Conservation (phyloP, 2,797 vertebrate species). For the Rhinophrynus dorsalis region DNA sequence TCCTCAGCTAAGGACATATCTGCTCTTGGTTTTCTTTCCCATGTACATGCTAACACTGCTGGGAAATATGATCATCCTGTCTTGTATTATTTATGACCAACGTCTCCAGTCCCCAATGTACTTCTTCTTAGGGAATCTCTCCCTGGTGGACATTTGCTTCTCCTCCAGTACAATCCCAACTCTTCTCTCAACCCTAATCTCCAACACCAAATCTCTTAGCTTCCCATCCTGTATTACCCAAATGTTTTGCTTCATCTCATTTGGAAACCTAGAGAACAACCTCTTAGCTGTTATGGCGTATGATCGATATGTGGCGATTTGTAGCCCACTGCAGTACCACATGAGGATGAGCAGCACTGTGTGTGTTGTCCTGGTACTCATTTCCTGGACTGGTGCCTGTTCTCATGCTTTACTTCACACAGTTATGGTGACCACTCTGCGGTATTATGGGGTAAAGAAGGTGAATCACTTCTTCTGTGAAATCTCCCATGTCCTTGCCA, state of each 20-base stretch:
- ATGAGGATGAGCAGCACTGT: constrained; percentile 1
- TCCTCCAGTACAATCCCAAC: constrained; percentile 30
- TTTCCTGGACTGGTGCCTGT: constrained; percentile 15
- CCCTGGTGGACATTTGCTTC: constrained; percentile 31
- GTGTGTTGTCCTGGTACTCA: constrained; percentile 8
- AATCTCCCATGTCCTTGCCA: constrained; percentile 22
- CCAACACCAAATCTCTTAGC: not conserved
- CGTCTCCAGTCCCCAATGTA: constrained; percentile 38
- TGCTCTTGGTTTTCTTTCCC: constrained; percentile 5
- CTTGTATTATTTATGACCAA: constrained; percentile 8
- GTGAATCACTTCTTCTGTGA: constrained; percentile 41
- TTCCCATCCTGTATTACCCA: constrained; percentile 12
- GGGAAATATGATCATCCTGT: constrained; percentile 25
- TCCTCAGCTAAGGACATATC: not conserved
- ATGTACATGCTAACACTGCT: constrained; percentile 33
- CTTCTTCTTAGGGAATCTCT: constrained; percentile 34
- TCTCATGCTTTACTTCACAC: constrained; percentile 32
- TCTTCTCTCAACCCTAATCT: constrained; percentile 24
- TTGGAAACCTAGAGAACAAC: constrained; percentile 43
- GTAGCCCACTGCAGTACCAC: constrained; percentile 23
- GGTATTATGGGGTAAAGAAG: not conserved
- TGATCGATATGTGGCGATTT: constrained; percentile 37
- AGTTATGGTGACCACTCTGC: constrained; percentile 11
- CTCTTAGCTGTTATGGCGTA: constrained; percentile 38
- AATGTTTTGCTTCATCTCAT: constrained; percentile 37